Conservation (phyloP, 2,797 vertebrate species). For the Trematomus bernacchii region DNA sequence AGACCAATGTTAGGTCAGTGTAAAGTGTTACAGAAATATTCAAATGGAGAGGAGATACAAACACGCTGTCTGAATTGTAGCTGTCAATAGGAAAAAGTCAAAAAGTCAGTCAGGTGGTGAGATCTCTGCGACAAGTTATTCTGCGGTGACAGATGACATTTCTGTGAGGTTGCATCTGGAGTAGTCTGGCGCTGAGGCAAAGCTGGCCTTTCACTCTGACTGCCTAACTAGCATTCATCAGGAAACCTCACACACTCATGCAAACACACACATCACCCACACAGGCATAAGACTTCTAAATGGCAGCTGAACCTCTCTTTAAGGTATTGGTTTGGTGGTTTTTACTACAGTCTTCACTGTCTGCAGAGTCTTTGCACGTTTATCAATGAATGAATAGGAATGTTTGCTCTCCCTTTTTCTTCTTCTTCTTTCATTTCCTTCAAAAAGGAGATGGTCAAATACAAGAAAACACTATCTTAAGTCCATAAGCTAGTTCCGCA, state of each 20-base stretch:
- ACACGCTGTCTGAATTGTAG: constrained; percentile 48
- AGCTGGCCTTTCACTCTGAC: constrained; percentile 78
- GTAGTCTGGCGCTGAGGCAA: constrained; percentile 69
- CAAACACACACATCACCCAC: constrained; percentile 28
- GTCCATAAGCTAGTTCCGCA: constrained; percentile 3
- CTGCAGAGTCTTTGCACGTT: constrained; percentile 18
- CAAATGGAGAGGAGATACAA: constrained; percentile 42
- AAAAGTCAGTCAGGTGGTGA: constrained; percentile 75
- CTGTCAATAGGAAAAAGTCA: constrained; percentile 69
- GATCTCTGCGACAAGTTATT: constrained; percentile 76
- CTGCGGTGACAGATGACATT: constrained; percentile 81
- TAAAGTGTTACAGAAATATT: constrained; percentile 43
- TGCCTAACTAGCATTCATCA: constrained; percentile 77
- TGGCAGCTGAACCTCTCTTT: constrained; percentile 50
- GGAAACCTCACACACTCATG: constrained; percentile 31
- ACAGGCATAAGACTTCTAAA: constrained; percentile 60
- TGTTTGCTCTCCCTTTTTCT: constrained; percentile 22
- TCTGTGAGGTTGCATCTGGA: constrained; percentile 76
- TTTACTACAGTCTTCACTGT: constrained; percentile 5
- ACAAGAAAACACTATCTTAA: neutral
- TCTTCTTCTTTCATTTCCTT: too few relatives aligned
- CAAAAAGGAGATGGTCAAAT: neutral
- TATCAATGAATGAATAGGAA: constrained; percentile 4
- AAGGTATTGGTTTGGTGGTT: constrained; percentile 14
- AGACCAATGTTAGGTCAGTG: constrained; percentile 7